These are phyloP conservation scores for Psammodynastes pulverulentus DNA, from an alignment of 2,113 vertebrate species.

Conservation along the genomic window DNA sequence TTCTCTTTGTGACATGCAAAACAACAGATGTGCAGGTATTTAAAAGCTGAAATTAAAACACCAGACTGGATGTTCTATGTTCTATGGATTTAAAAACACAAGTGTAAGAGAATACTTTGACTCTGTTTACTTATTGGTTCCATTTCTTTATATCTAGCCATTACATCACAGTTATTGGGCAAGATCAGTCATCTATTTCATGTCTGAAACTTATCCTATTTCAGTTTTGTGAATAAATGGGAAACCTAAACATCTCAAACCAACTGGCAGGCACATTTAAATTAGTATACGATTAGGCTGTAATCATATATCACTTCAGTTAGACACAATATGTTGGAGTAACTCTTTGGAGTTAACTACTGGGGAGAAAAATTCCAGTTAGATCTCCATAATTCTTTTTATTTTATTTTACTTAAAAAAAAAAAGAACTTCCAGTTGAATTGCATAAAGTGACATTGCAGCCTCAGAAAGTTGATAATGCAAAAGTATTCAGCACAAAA, in stretches of 20 bases:
- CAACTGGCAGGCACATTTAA: neutral
- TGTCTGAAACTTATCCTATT: neutral
- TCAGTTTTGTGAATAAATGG: neutral
- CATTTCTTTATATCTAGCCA: conserved; percentile 30
- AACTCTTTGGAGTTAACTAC: neutral
- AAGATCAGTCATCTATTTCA: neutral
- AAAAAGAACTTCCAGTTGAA: neutral
- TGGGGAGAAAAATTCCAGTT: neutral
- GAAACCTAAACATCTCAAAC: neutral
- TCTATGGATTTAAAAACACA: conserved; percentile 49
- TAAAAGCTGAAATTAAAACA: conserved; percentile 60
- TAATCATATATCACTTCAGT: neutral
- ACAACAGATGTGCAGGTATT: conserved; percentile 48
- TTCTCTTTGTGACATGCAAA: conserved; percentile 56
- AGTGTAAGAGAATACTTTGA: conserved; percentile 52
- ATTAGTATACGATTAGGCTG: neutral
- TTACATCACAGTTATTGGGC: neutral
- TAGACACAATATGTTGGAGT: neutral
- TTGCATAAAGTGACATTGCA: neutral
- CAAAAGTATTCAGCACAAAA: neutral
- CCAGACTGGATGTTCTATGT: neutral
- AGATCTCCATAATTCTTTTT: neutral
- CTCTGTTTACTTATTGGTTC: conserved; percentile 30
- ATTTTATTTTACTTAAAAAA: neutral
- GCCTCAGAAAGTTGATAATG: neutral